Conservation (phyloP, 2,113 vertebrate species). For the Papio anubis region DNA sequence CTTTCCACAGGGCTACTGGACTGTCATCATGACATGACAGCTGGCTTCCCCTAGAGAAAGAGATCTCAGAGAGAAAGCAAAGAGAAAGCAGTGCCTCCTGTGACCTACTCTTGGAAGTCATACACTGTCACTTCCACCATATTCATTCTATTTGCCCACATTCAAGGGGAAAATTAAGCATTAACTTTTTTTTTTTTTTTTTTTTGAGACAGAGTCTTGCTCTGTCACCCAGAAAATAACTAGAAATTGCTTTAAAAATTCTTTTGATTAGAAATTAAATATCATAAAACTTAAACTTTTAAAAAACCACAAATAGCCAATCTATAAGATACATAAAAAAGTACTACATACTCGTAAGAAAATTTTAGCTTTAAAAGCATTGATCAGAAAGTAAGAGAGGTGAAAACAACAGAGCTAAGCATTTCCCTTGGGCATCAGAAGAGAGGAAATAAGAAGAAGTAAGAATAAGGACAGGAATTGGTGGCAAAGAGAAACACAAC, state of each 20-base stretch:
- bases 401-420: not conserved
- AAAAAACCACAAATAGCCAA: not conserved
- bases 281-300: constrained; percentile 5
- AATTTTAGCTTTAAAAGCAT: not conserved
- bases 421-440: not conserved
- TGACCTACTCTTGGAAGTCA: not conserved
- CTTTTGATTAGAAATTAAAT: not conserved
- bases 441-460: not conserved
- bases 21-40: not conserved
- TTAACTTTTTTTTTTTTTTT: not conserved
- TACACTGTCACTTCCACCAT: not conserved
- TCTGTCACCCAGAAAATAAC: not conserved
- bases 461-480: not conserved
- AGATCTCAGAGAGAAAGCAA: not conserved
- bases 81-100: not conserved
- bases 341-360: not conserved
- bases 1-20: not conserved
- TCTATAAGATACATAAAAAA: not conserved
- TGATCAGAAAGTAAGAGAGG: not conserved
- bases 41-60: not conserved
- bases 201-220: too few relatives aligned
- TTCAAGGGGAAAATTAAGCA: not conserved
- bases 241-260: not conserved
- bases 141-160: not conserved
- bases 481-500: not conserved